A percentile compares a stretch with the other conserved stretches of the same genome.
Evolutionary conservation across 2,113 vertebrate genomes (phyloP).

Genomic region (Gracilinanus agilis): DNA sequence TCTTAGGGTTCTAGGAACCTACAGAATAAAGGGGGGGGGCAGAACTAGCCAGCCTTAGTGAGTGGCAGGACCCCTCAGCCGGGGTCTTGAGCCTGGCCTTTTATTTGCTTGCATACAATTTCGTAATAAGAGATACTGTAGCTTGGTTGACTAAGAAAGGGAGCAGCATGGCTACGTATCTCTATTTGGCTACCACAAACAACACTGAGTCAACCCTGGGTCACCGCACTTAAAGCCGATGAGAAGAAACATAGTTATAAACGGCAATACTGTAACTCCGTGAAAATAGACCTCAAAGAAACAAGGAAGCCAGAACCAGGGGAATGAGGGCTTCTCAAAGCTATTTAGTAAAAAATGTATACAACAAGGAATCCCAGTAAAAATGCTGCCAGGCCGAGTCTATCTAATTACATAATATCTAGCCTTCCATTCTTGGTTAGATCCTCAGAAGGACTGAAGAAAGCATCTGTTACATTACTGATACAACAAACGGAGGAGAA

Average conservation of each 20-base stretch:
- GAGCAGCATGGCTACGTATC: no score
- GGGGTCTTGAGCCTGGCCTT: no score
- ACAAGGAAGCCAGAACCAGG: background rate
- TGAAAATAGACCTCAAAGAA: no score
- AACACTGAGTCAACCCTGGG: background rate
- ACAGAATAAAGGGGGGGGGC: background rate
- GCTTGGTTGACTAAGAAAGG: background rate
- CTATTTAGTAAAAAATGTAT: no score
- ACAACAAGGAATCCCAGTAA: background rate
- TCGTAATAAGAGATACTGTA: background rate
- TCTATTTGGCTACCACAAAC: background rate
- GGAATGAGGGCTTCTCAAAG: background rate
- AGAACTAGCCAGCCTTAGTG: background rate
- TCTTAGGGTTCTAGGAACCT: background rate
- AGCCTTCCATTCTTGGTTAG: background rate
- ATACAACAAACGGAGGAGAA: background rate
- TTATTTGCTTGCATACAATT: background rate
- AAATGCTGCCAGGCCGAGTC: background rate
- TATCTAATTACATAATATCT: no score
- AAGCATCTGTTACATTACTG: no score
- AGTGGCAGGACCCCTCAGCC: background rate
- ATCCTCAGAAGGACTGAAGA: background rate
- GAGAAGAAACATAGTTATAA: background rate
- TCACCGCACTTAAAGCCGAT: background rate
- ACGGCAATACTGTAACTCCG: background rate